Evolutionary conservation across 2,113 vertebrate species (phyloP), one percentile per base, ranked within the genome.

Genomic region (Anoura caudifer): DNA sequence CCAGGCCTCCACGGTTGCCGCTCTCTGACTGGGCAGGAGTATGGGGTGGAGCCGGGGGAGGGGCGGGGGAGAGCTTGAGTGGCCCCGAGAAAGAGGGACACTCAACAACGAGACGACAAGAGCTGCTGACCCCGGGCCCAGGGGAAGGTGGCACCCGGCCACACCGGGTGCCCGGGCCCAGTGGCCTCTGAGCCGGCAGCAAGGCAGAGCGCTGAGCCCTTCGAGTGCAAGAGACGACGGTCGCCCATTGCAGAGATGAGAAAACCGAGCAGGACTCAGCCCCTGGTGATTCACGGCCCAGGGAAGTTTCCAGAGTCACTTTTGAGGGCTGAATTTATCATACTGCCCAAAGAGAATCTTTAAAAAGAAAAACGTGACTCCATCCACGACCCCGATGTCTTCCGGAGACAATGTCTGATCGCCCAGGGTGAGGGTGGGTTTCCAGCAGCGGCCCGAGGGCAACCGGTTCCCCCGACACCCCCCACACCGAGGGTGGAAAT

Each of bases 161-260:
- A 20, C 77, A 8, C 50, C 31, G 10, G n/a, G 31, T 2, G 19
- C 45, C 75, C 0, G 0, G 17, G 17, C 26, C 54, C 33, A 0
- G 3, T 2, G 5, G 10, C 52, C 63, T 38, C 52, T 1, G 38
- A 3, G 59, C 59, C 3, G 24, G 59, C 24, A 12, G 56, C 24
- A 11, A 26, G 56, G 56, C 56, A 26, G 15, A 3, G 0, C 17
- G 2, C 52, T 7, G 52, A 19, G 52, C 17, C 1, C 14, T 14
- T 36, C 1, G 28, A 11, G 0, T 1, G 0, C 3, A 0, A 63
- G 90, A 11, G 17, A 19, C 2, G 4, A 2, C 19, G 4, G 28
- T 13, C 16, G 12, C 31, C 47, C 11, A 0, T 1, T 1, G 59
- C 0, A 7, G 6, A 67, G 61, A 67, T 3, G n/a, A 59, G 63